Evolutionary conservation across 2,113 vertebrate species (phyloP), one percentile per base, ranked within the genome.

Genomic region (Salvelinus fontinalis): DNA sequence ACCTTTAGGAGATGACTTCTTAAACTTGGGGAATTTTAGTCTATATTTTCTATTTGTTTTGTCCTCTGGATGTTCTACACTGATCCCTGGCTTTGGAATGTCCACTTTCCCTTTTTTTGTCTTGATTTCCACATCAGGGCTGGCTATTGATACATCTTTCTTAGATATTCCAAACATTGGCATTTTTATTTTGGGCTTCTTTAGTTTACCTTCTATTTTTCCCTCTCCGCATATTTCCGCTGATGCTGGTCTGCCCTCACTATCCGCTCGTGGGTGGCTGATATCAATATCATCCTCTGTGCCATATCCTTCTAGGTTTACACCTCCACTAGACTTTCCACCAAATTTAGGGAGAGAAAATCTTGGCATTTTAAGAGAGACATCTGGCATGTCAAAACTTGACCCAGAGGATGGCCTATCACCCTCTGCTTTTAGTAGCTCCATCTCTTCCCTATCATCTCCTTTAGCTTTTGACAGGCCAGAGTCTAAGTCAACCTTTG

Each of bases 321-420:
- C 83, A 13, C 85, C 86, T 70, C 75, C 67, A 70, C 73, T 83
- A 54, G 84, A 86, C 85, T 93, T 95, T 72, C 84, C 84, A 34
- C 92, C 92, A 76, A 96, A 93, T 82, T 91, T 91, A 0, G 95
- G 95, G 67, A 96, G 82, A 20, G 91, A 79, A 29, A 95, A 94
- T 84, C 93, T 94, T 8, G 93, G 87, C 16, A 86, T 83, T 89
- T 93, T 94, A 7, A 93, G 64, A 67, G 90, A 89, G 24, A 93
- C 29, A 76, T 92, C 75, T 0, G 93, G 93, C 22, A 93, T 71
- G n/a, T 94, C 93, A 78, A 94, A 92, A 80, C 91, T 93, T 4
- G 85, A 81, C 5, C 88, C 89, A 3, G 93, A 92, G 31, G 90
- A 89, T 31, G 92, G 92, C 67, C 89, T 76, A 2, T 91, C 88